Percentiles rank a stretch among this genome's conserved stretches.
Conservation (phyloP, 2,797 vertebrate species). For the Protonibea diacanthus region DNA sequence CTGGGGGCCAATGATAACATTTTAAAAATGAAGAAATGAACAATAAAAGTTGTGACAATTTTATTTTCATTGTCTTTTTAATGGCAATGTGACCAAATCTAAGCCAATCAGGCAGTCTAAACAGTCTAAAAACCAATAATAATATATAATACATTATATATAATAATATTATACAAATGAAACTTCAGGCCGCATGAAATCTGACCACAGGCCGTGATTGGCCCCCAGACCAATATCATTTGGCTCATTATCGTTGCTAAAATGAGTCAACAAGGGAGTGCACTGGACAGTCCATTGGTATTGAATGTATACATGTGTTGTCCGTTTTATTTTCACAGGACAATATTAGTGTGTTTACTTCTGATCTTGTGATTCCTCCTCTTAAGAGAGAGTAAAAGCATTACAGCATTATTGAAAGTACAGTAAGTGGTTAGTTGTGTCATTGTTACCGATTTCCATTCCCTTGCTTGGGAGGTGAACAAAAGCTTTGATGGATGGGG, state of each 20-base stretch:
- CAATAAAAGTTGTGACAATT: too few species aligned
- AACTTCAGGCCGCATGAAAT: too few species aligned
- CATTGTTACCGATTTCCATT: background rate
- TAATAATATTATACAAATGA: too few species aligned
- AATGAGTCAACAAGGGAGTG: constrained; percentile 6
- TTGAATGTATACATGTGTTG: constrained; percentile 1
- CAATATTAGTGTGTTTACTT: background rate
- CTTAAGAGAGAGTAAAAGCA: background rate
- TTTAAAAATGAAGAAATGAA: too few species aligned
- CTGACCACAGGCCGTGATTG: too few species aligned
- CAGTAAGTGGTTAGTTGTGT: background rate
- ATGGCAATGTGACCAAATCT: too few species aligned
- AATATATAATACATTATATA: too few species aligned
- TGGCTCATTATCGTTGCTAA: background rate
- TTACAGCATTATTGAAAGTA: background rate
- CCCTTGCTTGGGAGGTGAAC: background rate
- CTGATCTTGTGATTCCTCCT: background rate
- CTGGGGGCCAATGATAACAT: too few species aligned
- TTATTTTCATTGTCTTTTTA: too few species aligned
- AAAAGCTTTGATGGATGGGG: background rate
- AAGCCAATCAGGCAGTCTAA: too few species aligned
- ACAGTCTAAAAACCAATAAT: too few species aligned
- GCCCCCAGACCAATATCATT: too few species aligned
- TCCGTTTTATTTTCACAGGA: background rate
- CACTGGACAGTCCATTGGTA: background rate